phyloP scores from a whole-genome alignment of 2,888 invertebrate species.

The Andrena bucephala region DNA sequence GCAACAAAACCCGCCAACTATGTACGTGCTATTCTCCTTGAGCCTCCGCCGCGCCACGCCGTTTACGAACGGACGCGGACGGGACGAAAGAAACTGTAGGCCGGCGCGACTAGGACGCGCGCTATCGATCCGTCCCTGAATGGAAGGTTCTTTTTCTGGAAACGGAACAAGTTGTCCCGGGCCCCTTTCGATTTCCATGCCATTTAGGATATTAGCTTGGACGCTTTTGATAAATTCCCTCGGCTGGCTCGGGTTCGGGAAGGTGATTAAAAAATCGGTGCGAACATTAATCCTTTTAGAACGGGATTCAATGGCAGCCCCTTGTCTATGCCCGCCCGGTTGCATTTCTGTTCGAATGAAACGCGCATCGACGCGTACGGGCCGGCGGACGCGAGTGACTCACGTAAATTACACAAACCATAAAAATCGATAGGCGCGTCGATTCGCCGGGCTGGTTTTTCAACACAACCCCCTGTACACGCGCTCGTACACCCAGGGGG shows the following conservation, averaged over 20 bases:
- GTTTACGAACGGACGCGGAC: conserved; percentile 17
- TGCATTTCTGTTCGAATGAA: conserved; percentile 23
- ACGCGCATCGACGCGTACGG: conserved; percentile 33
- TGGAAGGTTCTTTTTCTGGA: conserved; percentile 63
- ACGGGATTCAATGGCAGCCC: conserved; percentile 25
- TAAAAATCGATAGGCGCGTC: conserved; percentile 58
- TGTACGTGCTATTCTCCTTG: conserved; percentile 39
- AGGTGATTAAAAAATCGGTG: conserved; percentile 21
- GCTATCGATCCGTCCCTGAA: conserved; percentile 68
- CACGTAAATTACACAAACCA: conserved; percentile 64
- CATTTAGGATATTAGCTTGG: conserved; percentile 21
- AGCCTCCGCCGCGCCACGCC: not conserved
- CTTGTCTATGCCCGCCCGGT: conserved; percentile 10
- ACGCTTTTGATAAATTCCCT: not conserved
- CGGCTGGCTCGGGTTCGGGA: not conserved
- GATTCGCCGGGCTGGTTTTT: conserved; percentile 48
- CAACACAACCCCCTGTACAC: conserved; percentile 31
- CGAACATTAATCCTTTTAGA: conserved; percentile 32
- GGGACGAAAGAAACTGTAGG: conserved; percentile 48
- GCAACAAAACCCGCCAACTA: conserved; percentile 38
- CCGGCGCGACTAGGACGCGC: conserved; percentile 54
- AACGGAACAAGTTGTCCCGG: conserved; percentile 53
- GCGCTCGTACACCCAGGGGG: conserved; percentile 6
- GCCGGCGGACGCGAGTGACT: conserved; percentile 49
- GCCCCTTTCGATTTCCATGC: conserved; percentile 33